These are phyloP conservation scores for Brachionus manjavacas DNA, from an alignment of 1,140 invertebrate species.

Conservation along the genomic window DNA sequence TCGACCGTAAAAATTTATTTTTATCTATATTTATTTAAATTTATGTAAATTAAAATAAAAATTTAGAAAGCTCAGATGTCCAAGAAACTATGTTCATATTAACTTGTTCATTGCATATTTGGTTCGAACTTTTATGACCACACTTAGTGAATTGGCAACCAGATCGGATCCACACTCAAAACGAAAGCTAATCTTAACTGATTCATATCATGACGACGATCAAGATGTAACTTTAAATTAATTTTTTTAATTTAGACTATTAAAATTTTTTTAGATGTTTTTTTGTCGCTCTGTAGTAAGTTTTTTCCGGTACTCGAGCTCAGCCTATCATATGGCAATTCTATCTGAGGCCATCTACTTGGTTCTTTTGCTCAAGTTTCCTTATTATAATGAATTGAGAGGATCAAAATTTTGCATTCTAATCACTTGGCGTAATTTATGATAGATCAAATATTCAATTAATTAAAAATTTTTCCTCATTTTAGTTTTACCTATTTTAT, in stretches of 20 bases:
- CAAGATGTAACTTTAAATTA: neutral
- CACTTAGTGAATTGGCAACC: neutral
- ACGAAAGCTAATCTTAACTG: neutral
- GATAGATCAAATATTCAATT: neutral
- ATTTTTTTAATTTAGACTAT: neutral
- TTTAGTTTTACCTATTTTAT: neutral
- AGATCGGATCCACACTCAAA: neutral
- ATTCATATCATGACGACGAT: neutral
- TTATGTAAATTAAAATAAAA: neutral
- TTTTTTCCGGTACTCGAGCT: constrained; percentile 20
- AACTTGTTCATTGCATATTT: constrained; percentile 27
- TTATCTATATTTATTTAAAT: neutral
- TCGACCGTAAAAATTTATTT: neutral
- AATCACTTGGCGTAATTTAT: constrained; percentile 15
- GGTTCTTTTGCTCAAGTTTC: constrained; percentile 30
- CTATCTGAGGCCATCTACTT: constrained; percentile 27
- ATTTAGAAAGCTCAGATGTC: constrained; percentile 33
- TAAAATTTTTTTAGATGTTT: constrained; percentile 9
- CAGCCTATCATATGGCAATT: constrained; percentile 36
- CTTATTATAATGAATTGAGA: constrained; percentile 33
- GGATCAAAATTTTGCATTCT: constrained; percentile 34
- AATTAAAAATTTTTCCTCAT: neutral
- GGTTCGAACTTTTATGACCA: neutral
- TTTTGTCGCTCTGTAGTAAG: neutral
- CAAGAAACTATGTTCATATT: constrained; percentile 39